Evolutionary conservation across 2,888 invertebrate species (phyloP).

Genomic region (Heliconius sara): DNA sequence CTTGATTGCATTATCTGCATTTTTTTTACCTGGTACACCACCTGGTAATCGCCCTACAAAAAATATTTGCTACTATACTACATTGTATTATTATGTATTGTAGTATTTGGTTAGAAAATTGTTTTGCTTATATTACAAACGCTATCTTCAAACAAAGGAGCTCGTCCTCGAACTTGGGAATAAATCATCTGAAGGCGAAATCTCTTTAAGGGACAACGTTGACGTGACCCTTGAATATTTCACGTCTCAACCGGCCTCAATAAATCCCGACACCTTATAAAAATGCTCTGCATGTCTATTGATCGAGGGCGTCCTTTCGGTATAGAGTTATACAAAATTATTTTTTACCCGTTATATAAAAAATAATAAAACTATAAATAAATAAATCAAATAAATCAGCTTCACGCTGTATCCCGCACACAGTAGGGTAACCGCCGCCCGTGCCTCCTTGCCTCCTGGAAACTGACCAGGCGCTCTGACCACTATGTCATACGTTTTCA

Average conservation of each 20-base stretch:
- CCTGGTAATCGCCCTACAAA: background rate
- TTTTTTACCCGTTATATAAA: background rate
- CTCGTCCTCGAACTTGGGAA: constrained; percentile 51
- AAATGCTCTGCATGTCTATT: constrained; percentile 49
- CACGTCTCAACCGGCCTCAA: constrained; percentile 54
- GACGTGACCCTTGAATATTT: constrained; percentile 72
- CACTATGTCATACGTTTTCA: no score
- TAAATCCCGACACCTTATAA: constrained; percentile 63
- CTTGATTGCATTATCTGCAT: no score
- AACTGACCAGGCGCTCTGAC: no score
- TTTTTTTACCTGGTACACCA: background rate
- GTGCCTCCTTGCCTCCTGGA: no score
- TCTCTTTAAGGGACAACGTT: constrained; percentile 58
- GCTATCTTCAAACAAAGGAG: constrained; percentile 31
- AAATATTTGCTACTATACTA: background rate
- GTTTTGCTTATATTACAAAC: constrained; percentile 30
- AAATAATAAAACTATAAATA: background rate
- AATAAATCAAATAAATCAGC: no score
- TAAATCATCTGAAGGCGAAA: constrained; percentile 66
- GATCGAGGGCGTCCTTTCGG: constrained; percentile 28
- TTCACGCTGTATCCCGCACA: no score
- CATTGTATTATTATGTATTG: background rate
- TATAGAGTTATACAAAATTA: background rate
- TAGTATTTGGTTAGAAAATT: constrained; percentile 3
- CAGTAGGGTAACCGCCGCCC: no score